Evolutionary conservation across 2,113 vertebrate genomes (phyloP), one percentile per base, ranked within the genome.

Genomic region (Coryphaenoides rupestris): DNA sequence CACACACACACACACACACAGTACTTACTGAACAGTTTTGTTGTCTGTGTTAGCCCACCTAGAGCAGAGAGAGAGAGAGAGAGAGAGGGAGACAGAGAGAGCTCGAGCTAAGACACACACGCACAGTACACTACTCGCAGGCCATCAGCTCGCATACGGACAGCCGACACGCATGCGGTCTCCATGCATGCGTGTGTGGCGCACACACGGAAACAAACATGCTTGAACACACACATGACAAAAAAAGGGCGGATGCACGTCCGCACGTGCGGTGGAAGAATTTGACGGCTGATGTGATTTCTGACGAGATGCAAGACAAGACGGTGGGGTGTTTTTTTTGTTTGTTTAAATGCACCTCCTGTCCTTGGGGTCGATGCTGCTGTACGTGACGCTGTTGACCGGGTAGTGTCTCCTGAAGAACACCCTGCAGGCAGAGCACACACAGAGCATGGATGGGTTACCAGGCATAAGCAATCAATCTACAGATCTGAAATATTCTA

Each of bases 321-420:
- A 10, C 9, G 33, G 1, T 28, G 0, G 3, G 12, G 23, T 19
- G 21, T 22, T 10, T 16, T 12, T 12, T n/a, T n/a, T n/a, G n/a
- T n/a, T n/a, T n/a, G n/a, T n/a, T n/a, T n/a, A n/a, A n/a, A n/a
- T 2, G 3, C 78, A 96, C 95, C 94, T 93, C 62, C 92, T 88
- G 85, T 95, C 94, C 72, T 95, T 92, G 4, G 95, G 94, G 79
- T 95, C 95, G 0, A 92, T 76, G 80, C 92, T 94, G 83, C 92
- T 94, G 89, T 92, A 95, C 4, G 93, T 95, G 21, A 95, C 93
- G 21, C 90, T 95, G 87, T 71, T 93, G 62, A 96, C 90, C 0
- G 94, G 92, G 64, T 96, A 96, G 82, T 96, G 94, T 61, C 94
- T 92, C 65, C 94, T 90, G 84, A 96, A 96, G 86, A 96, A 96